Conservation (phyloP, 2,113 vertebrate genomes). For the Xiphophorus couchianus region DNA sequence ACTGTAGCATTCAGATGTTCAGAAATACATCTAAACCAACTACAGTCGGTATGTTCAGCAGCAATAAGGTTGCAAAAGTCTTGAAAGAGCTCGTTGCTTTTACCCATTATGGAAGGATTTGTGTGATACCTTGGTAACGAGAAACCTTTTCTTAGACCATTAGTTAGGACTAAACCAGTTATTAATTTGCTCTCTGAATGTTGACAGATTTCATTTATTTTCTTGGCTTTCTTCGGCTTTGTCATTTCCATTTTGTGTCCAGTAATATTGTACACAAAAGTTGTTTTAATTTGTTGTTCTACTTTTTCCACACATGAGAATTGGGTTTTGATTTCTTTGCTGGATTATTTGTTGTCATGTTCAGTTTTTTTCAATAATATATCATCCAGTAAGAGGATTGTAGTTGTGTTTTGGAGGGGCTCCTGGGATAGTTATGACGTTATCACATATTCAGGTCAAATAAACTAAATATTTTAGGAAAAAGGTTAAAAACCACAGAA, state of each 20-base stretch:
- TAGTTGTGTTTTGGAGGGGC: slow-evolving; percentile 32
- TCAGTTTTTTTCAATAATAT: slow-evolving; percentile 17
- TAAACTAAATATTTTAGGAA: slow-evolving; percentile 45
- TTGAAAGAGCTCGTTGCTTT: background rate
- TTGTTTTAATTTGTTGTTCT: background rate
- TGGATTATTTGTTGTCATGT: background rate
- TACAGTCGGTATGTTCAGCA: background rate
- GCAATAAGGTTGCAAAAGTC: background rate
- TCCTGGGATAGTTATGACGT: slow-evolving; percentile 52
- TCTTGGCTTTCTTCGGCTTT: background rate
- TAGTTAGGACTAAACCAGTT: background rate
- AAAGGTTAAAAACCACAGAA: slow-evolving; percentile 41
- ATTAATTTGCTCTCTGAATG: background rate
- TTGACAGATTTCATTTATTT: background rate
- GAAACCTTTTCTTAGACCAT: background rate
- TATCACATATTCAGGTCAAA: slow-evolving; percentile 65
- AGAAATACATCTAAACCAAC: background rate
- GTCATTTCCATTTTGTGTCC: too few relatives aligned
- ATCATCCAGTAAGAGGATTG: slow-evolving; percentile 62
- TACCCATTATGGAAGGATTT: background rate
- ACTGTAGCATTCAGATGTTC: background rate
- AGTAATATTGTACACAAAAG: too few relatives aligned
- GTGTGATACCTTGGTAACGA: background rate
- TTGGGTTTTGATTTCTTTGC: background rate
- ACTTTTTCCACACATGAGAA: background rate